phyloP scores from a whole-genome alignment of 1,140 invertebrate species.

The Pomacea maculata region DNA sequence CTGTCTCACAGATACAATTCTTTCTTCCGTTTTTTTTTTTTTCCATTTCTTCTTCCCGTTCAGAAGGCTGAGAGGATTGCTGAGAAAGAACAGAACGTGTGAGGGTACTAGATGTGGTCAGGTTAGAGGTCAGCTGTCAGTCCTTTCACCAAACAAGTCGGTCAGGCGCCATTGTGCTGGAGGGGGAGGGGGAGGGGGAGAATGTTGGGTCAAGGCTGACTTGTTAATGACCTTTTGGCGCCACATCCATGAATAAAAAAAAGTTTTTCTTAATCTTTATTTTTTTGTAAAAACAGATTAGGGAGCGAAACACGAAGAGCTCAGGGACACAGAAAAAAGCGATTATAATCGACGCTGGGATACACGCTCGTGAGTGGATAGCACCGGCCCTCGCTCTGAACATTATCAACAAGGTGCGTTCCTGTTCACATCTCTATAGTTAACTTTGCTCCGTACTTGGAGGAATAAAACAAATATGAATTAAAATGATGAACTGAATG shows the following conservation, averaged over 20 bases:
- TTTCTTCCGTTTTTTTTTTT: too few relatives aligned
- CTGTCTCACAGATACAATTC: too few relatives aligned
- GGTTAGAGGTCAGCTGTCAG: background rate
- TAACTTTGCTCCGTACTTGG: background rate
- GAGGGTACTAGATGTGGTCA: background rate
- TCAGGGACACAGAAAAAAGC: conserved; percentile 18
- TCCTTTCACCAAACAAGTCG: too few relatives aligned
- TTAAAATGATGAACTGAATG: background rate
- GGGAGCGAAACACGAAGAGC: background rate
- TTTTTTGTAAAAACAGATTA: background rate
- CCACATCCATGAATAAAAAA: background rate
- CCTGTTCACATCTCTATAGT: too few relatives aligned
- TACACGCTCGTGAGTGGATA: conserved; percentile 67
- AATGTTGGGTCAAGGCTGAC: too few relatives aligned
- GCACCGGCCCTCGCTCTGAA: conserved; percentile 63
- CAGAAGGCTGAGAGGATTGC: background rate
- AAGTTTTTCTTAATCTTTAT: background rate
- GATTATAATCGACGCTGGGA: conserved; percentile 52
- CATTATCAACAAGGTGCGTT: conserved; percentile 60
- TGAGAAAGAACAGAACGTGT: background rate
- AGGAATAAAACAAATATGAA: background rate
- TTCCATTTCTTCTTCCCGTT: background rate
- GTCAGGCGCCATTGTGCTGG: background rate
- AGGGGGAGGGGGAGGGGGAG: too few relatives aligned
- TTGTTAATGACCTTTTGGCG: background rate